These are phyloP conservation scores for Balearica regulorum DNA, from an alignment of 2,797 vertebrate species.

Conservation along the genomic window DNA sequence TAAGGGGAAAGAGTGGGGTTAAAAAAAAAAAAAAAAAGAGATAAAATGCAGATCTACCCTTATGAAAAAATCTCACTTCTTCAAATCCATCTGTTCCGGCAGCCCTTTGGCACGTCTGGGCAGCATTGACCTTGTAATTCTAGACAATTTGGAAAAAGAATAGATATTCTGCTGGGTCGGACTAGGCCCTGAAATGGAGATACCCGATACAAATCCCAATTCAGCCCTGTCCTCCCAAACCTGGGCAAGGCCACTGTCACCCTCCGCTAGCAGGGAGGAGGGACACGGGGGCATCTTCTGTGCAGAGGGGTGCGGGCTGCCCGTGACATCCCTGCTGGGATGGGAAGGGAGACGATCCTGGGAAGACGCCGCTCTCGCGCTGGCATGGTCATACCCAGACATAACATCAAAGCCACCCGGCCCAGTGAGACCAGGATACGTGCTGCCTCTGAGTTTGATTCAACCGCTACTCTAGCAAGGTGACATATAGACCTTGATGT, in stretches of 20 bases:
- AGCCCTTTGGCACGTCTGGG: background rate
- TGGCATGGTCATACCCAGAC: background rate
- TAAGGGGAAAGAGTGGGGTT: background rate
- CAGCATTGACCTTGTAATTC: background rate
- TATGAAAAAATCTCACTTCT: background rate
- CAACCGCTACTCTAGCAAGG: background rate
- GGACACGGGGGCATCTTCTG: background rate
- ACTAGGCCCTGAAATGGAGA: background rate
- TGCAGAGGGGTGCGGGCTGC: background rate
- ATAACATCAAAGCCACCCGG: background rate
- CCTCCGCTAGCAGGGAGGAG: too few species aligned
- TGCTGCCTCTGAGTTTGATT: background rate
- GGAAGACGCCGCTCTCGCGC: fast-evolving
- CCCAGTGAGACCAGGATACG: background rate
- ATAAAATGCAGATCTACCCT: background rate
- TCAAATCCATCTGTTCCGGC: background rate
- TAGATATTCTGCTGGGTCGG: background rate
- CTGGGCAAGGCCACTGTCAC: background rate
- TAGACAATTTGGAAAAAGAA: background rate
- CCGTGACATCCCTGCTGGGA: background rate
- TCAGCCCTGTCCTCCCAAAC: background rate
- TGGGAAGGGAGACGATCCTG: background rate
- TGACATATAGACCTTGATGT: background rate
- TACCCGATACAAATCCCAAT: background rate
- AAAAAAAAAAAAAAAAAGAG: background rate